Percentiles rank a stretch among this genome's conserved stretches.
phyloP scores from a whole-genome alignment of 2,888 invertebrate species.

The Dicyrtomina minuta region DNA sequence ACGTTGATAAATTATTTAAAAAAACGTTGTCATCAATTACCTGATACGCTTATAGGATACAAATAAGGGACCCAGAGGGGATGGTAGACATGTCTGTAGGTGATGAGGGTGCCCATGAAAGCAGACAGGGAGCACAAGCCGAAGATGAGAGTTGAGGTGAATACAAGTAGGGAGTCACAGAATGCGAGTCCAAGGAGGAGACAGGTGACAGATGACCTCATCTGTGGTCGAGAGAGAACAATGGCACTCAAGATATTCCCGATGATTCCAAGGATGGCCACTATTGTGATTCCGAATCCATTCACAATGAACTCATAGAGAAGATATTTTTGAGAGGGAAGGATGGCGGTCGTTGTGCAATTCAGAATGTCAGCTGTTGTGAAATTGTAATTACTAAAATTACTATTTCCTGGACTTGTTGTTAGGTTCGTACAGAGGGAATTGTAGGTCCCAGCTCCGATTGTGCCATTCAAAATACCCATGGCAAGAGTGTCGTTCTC shows the following conservation, averaged over 20 bases:
- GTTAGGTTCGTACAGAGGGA: slow-evolving; percentile 15
- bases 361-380: slow-evolving; percentile 4
- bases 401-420: not conserved
- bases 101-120: slow-evolving; percentile 58
- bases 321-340: slow-evolving; percentile 4
- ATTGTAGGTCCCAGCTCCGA: not conserved
- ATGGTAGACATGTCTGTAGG: slow-evolving; percentile 49
- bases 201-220: slow-evolving; percentile 94
- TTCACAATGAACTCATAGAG: slow-evolving; percentile 62
- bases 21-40: no score
- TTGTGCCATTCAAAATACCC: not conserved
- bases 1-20: no score
- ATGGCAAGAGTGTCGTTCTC: not conserved
- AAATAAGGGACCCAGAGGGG: slow-evolving; percentile 51
- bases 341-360: not conserved
- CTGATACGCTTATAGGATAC: slow-evolving; percentile 51
- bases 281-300: slow-evolving; percentile 76
- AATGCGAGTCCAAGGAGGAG: slow-evolving; percentile 88
- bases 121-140: slow-evolving; percentile 83
- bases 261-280: slow-evolving; percentile 71
- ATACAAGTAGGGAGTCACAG: slow-evolving; percentile 87
- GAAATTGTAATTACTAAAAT: slow-evolving; percentile 8
- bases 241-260: slow-evolving; percentile 90
- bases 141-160: slow-evolving; percentile 81
- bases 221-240: slow-evolving; percentile 86